Percentiles rank a stretch among this genome's conserved stretches.
Evolutionary conservation across 1,140 invertebrate genomes (phyloP).

Genomic region (Bombus superbus): DNA sequence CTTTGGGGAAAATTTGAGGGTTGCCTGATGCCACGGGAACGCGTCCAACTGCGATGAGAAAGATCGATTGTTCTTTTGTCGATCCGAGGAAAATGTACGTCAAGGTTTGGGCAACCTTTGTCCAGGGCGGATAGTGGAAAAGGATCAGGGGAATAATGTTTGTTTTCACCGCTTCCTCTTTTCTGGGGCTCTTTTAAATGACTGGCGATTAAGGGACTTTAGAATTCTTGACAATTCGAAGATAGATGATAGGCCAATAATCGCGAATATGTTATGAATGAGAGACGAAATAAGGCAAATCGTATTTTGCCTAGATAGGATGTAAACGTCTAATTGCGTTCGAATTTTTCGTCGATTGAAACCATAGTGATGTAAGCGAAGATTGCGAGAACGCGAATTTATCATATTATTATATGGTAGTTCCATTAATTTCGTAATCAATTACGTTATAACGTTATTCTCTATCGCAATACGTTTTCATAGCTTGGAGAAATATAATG

Average conservation of each 20-base stretch:
- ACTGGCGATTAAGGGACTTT: background rate
- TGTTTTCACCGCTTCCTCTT: background rate
- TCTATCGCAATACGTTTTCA: too few relatives aligned
- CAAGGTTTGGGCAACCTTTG: slow-evolving; percentile 11
- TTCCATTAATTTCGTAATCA: too few relatives aligned
- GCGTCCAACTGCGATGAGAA: slow-evolving; percentile 5
- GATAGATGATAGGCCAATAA: background rate
- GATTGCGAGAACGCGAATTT: background rate
- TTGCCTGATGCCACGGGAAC: background rate
- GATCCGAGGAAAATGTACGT: background rate
- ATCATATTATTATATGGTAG: too few relatives aligned
- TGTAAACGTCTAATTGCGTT: too few relatives aligned
- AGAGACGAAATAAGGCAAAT: background rate
- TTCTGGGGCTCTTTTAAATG: background rate
- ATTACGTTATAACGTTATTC: background rate
- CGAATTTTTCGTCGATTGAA: too few relatives aligned
- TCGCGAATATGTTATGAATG: background rate
- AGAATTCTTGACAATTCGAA: background rate
- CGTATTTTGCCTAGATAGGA: too few relatives aligned
- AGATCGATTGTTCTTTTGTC: slow-evolving; percentile 26
- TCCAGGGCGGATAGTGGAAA: background rate
- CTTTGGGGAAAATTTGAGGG: background rate
- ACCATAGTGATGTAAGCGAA: background rate
- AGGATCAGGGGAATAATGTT: background rate
- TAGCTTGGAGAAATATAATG: background rate